Percentiles rank a stretch among this genome's conserved stretches.
phyloP scores from a whole-genome alignment of 2,113 vertebrate species.

The Callionymus lyra region DNA sequence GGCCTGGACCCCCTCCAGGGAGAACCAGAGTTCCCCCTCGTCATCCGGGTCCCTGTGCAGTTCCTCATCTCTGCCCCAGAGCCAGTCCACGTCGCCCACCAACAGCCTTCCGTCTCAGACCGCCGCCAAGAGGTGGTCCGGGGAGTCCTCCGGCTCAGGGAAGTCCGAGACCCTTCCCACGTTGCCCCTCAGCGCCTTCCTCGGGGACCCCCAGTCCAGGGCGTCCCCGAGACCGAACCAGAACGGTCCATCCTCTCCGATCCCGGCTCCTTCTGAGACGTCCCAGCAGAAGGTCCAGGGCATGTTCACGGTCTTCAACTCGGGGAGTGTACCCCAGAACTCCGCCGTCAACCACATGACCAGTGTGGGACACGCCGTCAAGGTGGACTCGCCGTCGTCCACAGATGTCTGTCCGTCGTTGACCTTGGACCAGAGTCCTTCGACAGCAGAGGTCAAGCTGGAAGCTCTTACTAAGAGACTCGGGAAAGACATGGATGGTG shows the following conservation, averaged over 20 bases:
- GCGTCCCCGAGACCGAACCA: constrained; percentile 15
- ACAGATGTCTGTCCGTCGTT: constrained; percentile 53
- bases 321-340: constrained; percentile 22
- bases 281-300: constrained; percentile 22
- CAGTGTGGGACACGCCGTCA: constrained; percentile 6
- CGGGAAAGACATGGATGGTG: constrained; percentile 88
- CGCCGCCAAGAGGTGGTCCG: constrained; percentile 19
- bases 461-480: constrained; percentile 86
- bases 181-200: constrained; percentile 51
- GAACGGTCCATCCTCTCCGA: constrained; percentile 33
- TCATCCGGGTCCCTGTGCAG: constrained; percentile 17
- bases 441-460: constrained; percentile 79
- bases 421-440: constrained; percentile 65
- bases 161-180: constrained; percentile 32
- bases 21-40: constrained; percentile 24
- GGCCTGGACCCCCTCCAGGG: constrained; percentile 42
- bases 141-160: constrained; percentile 12
- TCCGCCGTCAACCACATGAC: constrained; percentile 21
- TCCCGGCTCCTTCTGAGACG: constrained; percentile 21
- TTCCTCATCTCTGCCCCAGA: constrained; percentile 25
- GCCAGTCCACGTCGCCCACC: constrained; percentile 33
- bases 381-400: constrained; percentile 18
- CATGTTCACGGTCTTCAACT: constrained; percentile 6
- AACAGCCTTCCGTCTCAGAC: constrained; percentile 23
- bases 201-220: constrained; percentile 23